phyloP scores from a whole-genome alignment of 2,113 vertebrate species.

The Pedionomus torquatus region DNA sequence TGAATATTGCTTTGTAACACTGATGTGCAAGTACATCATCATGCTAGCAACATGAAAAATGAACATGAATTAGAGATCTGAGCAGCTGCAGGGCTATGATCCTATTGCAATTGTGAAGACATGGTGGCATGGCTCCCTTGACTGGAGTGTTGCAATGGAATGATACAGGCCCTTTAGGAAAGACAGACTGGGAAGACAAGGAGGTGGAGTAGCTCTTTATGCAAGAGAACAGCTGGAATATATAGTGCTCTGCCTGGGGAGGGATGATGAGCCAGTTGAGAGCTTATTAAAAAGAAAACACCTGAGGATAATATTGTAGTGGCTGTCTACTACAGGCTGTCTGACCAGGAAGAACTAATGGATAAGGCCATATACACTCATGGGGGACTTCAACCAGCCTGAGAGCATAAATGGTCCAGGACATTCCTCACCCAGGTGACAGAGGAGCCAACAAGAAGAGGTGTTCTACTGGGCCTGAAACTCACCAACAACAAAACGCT shows the following conservation, averaged over 20 bases:
- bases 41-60: background rate
- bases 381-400: background rate
- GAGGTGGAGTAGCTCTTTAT: background rate
- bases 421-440: background rate
- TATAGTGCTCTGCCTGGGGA: background rate
- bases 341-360: background rate
- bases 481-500: background rate
- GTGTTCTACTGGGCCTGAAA: background rate
- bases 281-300: background rate
- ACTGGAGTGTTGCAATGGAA: background rate
- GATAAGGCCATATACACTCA: background rate
- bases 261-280: background rate
- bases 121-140: background rate
- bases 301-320: background rate
- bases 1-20: background rate
- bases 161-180: background rate
- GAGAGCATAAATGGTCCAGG: background rate
- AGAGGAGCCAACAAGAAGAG: background rate
- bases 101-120: background rate
- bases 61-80: background rate
- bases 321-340: background rate
- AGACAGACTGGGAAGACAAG: background rate
- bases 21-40: fast-evolving
- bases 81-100: background rate
- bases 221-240: background rate